These are phyloP conservation scores for Ormyrus labotus DNA, from an alignment of 2,888 invertebrate genomes.

Conservation along the genomic window DNA sequence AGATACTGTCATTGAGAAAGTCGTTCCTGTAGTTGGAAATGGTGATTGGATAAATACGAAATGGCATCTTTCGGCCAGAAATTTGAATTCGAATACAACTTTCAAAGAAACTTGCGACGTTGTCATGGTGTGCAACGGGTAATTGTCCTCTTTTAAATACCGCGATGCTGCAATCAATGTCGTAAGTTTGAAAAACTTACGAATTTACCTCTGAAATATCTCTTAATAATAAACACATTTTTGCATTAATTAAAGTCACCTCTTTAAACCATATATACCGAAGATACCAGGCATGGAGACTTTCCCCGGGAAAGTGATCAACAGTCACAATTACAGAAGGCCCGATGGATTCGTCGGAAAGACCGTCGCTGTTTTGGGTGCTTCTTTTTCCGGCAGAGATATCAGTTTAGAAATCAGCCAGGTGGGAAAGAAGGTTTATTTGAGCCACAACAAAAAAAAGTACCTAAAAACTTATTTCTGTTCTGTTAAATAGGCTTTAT, in stretches of 20 bases:
- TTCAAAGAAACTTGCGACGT: conserved; percentile 78
- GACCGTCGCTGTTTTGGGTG: conserved; percentile 83
- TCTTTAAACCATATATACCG: conserved; percentile 77
- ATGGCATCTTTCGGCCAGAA: conserved; percentile 77
- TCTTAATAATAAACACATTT: not conserved
- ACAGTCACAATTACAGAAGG: conserved; percentile 85
- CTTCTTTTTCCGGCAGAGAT: conserved; percentile 86
- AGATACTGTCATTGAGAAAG: conserved; percentile 75
- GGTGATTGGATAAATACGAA: not conserved
- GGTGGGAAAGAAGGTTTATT: conserved; percentile 76
- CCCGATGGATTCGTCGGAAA: conserved; percentile 79
- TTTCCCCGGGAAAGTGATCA: conserved; percentile 80
- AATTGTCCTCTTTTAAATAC: conserved; percentile 56
- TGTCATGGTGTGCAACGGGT: conserved; percentile 84
- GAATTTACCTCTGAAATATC: not conserved
- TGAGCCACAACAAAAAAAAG: conserved; percentile 78
- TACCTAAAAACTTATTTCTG: conserved; percentile 35
- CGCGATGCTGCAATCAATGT: not conserved
- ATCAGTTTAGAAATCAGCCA: conserved; percentile 82
- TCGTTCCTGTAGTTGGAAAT: conserved; percentile 69
- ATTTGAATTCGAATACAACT: conserved; percentile 64
- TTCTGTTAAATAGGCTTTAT: too few relatives aligned
- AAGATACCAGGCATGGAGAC: conserved; percentile 75
- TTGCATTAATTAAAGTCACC: conserved; percentile 69
- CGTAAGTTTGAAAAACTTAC: not conserved